These are phyloP conservation scores for Dioctria linearis DNA, from an alignment of 2,888 invertebrate species.

Conservation along the genomic window DNA sequence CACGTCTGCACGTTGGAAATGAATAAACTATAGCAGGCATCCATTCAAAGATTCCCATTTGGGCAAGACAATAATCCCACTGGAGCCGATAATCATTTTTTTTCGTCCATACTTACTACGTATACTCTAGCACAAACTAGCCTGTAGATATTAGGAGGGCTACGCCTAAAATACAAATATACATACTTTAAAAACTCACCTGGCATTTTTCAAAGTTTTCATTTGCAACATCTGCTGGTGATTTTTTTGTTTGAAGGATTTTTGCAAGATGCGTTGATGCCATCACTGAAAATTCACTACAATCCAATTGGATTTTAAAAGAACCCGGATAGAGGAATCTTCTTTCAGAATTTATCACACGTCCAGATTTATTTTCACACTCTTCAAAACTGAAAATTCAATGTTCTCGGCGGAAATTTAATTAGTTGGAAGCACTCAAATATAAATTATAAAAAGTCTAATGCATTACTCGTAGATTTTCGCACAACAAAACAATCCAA, in stretches of 20 bases:
- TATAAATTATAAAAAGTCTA: too few relatives aligned
- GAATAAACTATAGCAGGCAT: conserved; percentile 16
- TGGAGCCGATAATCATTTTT: too few relatives aligned
- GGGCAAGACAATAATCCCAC: background rate
- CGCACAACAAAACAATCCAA: background rate
- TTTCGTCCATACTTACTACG: conserved; percentile 5
- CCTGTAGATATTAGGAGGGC: conserved; percentile 18
- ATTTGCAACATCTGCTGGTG: conserved; percentile 56
- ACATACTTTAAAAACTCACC: conserved; percentile 42
- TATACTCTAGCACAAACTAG: background rate
- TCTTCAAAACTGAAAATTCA: background rate
- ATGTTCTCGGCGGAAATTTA: conserved; percentile 16
- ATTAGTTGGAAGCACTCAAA: background rate
- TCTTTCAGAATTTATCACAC: background rate
- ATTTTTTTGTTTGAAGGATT: conserved; percentile 56
- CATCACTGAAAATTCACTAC: conserved; percentile 37
- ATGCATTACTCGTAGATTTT: too few relatives aligned
- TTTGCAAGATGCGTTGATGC: conserved; percentile 57
- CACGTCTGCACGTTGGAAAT: background rate
- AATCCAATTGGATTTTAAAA: too few relatives aligned
- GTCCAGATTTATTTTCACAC: background rate
- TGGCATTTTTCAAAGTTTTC: conserved; percentile 57
- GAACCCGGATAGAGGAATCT: too few relatives aligned
- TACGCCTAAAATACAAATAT: conserved; percentile 40
- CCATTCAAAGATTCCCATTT: background rate